Evolutionary conservation across 1,140 invertebrate genomes (phyloP), one percentile per base, ranked within the genome.

Genomic region (Bursaphelenchus mucronatus): DNA sequence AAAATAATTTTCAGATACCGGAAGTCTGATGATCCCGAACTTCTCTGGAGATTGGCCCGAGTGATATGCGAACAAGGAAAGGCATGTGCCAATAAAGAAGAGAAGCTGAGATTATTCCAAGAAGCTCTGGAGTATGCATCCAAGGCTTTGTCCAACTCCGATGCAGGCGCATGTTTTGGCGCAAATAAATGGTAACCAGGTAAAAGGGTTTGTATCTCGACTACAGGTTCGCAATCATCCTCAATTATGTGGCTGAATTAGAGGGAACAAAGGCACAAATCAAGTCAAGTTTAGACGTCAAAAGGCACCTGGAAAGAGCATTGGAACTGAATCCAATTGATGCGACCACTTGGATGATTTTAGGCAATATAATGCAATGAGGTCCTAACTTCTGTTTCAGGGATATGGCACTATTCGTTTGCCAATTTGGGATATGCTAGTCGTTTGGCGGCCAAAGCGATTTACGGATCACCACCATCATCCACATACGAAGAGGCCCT

Each of bases 321-420:
- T 44, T 80, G 15, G 77, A 80, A 45, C 56, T 81, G 3, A 75
- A 80, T 49, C 65, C 65, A 43, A 51, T 66, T 0, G 78, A 80
- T 58, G 64, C 78, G 10, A 80, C 78, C 13, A 80, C 79, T 17
- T 80, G 79, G 79, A 77, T 79, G 53, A 74, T 81, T 64, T 56
- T 80, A 8, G 77, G 77, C 75, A 61, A 10, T 13, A 44, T 47
- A 13, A 54, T 54, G 11, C 40, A 50, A 17, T 50, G 49, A 17
- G 15, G 5, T 17, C 5, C 5, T 19, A 3, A 17, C 49, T 3
- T 17, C 49, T 3, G 21, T 45, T 78, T 64, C 19, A 77, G 76
- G 76, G 3, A 52, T 80, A 9, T 80, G 78, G 78, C 78, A 80
- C 52, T 80, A 67, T 62, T 61, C 71, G 9, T 79, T 80, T 49